These are phyloP conservation scores for Macrobrachium nipponense DNA, from an alignment of 1,140 invertebrate genomes.

Conservation along the genomic window DNA sequence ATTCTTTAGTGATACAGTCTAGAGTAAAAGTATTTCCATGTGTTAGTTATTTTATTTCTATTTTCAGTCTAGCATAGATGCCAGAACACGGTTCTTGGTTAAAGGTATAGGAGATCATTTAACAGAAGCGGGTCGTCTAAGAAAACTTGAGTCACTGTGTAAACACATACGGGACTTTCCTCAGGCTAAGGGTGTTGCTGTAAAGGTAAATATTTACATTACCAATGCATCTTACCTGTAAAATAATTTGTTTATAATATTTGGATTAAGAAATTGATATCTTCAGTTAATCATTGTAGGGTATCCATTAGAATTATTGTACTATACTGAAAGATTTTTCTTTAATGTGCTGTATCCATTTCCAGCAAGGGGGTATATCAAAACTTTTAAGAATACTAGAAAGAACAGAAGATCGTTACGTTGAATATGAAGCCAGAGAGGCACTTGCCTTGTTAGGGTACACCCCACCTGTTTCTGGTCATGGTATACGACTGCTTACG, in stretches of 20 bases:
- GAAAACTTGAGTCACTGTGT: conserved; percentile 77
- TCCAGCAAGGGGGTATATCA: conserved; percentile 52
- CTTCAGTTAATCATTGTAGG: not conserved
- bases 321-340: not conserved
- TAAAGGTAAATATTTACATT: conserved; percentile 73
- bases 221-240: not conserved
- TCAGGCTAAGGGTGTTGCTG: conserved; percentile 76
- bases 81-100: conserved; percentile 78
- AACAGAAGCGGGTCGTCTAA: conserved; percentile 73
- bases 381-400: conserved; percentile 40
- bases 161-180: conserved; percentile 79
- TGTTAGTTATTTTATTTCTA: not conserved
- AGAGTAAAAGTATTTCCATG: not conserved
- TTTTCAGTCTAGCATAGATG: conserved; percentile 68
- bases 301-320: not conserved
- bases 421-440: conserved; percentile 70
- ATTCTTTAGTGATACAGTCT: no score
- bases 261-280: not conserved
- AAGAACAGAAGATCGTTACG: conserved; percentile 56
- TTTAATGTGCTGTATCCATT: not conserved
- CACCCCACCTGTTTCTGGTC: conserved; percentile 76
- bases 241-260: not conserved
- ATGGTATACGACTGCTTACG: conserved; percentile 84
- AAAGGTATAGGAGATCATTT: conserved; percentile 75
- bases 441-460: conserved; percentile 82